Conservation (phyloP, 64 coral and sea anemone species). For the Cladopsammia gracilis region DNA sequence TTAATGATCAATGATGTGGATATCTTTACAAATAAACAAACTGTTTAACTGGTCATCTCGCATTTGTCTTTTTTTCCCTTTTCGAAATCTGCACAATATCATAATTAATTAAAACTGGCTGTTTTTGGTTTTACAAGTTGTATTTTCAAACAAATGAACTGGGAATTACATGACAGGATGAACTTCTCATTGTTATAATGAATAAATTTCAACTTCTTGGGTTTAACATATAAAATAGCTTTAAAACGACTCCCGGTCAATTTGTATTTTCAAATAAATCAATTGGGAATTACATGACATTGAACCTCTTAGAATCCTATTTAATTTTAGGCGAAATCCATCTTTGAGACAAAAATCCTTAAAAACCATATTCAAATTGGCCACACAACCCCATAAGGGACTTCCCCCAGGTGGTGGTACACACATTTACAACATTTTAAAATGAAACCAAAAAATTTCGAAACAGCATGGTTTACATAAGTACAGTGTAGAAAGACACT, state of each 20-base stretch:
- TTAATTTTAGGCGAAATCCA: slow-evolving; percentile 4
- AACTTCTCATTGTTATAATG: slow-evolving; percentile 39
- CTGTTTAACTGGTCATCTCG: slow-evolving; percentile 31
- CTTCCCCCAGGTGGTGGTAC: neutral
- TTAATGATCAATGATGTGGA: neutral
- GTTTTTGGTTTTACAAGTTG: slow-evolving; percentile 19
- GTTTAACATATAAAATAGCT: too few relatives aligned
- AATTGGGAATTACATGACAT: neutral
- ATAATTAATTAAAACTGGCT: slow-evolving; percentile 27
- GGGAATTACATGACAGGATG: slow-evolving; percentile 33
- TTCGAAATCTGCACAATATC: neutral
- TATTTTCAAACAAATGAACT: slow-evolving; percentile 37
- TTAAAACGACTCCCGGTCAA: neutral
- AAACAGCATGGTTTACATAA: slow-evolving; percentile 5
- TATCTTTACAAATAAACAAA: slow-evolving; percentile 7
- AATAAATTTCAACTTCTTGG: slow-evolving; percentile 39
- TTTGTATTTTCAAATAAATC: neutral
- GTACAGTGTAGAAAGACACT: slow-evolving; percentile 61
- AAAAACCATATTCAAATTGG: slow-evolving; percentile 9
- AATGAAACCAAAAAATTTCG: neutral
- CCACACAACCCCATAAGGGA: neutral
- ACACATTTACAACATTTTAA: neutral
- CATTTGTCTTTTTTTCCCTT: slow-evolving; percentile 7
- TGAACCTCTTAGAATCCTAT: slow-evolving; percentile 24
- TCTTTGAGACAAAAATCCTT: neutral